Base-by-base conservation (phyloP, 2,888 invertebrate species). In the Empis stercorea region DNA sequence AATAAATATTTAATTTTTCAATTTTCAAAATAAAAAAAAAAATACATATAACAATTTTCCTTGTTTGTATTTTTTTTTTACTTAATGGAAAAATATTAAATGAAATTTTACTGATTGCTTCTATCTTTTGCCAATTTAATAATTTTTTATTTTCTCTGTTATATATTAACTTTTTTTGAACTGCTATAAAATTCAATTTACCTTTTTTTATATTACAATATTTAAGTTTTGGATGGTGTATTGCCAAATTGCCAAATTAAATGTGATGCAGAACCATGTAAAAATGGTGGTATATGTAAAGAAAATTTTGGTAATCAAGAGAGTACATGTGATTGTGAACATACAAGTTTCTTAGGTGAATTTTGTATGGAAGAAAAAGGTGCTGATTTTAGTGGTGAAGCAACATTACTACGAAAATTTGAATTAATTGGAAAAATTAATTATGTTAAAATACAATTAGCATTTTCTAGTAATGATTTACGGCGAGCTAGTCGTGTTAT, bases 331-430 rank as follows among this genome's bases (percentile, higher is more conserved):
- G 82, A 91, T 55, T 93, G 92, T 56, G 87, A 88, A 57, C 78
- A 85, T 51, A 92, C 92, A 1, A 92, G 91, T 48, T 93, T 91
- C 63, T 84, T 87, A 55, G 92, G 92, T 13, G 87, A 89, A 57
- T 80, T 81, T 58, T 92, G 92, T 60, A 81, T 83, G 55, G 87
- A 88, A 68, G 89, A 92, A 63, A 88, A 88, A 62, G 92, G 88
- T 1, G 91, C 89, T 0, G 87, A 87, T 59, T 92, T 92, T 56
- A 85, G 85, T 55, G 91, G 91, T 0, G 87, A 88, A 61, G 87
- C 89, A 15, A 82, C 84, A 51, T 66, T 92, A 36, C 84, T 85
- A 60, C 74, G 88, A 43, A 84, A 84, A 58, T 88, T 87, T 62
- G 75, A 81, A 6, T 65, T 86, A 10, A 74, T 79, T 49, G 81